Evolutionary conservation across 37 sponge, comb jelly and placozoan genomes (phyloP), one percentile per base, ranked within the genome.

Genomic region (Beroe forskalii): DNA sequence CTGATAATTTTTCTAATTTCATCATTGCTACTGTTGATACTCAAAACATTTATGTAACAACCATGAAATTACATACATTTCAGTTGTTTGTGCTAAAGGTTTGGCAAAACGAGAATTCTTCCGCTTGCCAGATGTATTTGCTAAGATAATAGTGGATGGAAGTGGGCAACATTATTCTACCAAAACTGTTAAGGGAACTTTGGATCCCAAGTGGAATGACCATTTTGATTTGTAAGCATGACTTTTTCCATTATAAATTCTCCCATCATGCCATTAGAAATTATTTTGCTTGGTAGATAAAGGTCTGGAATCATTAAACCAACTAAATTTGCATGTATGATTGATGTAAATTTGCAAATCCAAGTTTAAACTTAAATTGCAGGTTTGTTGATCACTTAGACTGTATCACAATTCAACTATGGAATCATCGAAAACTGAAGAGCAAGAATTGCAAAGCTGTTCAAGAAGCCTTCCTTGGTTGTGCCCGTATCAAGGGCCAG

Each of bases 121-220:
- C 42, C 95, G 97, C 93, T 83, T 95, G 66, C 97, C 97, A 28
- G 97, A 97, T 67, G 95, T 96, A 0, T 97, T 97, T 92, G 97
- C 96, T 44, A 93, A 94, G 93, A 92, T 97, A n/a, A 91, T 90
- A 8, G 97, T 97, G 22, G 97, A 95, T 36, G 96, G 93, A 28
- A 97, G 95, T 67, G 94, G 95, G 1, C 95, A 97, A 91, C 94
- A 96, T 76, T 96, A 97, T 86, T 76, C 93, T 0, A 97, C 97
- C 17, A 95, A 94, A 20, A 76, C 91, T 37, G 64, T 94, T 60
- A 97, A 93, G 91, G 86, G 90, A 0, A 91, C 96, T 14, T 91
- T 97, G 32, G 97, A 97, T 64, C 97, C 97, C 60, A 97, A 94
- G 61, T 97, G 97, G 97, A 97, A 95, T 39, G 94, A 97, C 40